Evolutionary conservation across 2,113 vertebrate species (phyloP).

Genomic region (Pomatorhinus ruficollis): DNA sequence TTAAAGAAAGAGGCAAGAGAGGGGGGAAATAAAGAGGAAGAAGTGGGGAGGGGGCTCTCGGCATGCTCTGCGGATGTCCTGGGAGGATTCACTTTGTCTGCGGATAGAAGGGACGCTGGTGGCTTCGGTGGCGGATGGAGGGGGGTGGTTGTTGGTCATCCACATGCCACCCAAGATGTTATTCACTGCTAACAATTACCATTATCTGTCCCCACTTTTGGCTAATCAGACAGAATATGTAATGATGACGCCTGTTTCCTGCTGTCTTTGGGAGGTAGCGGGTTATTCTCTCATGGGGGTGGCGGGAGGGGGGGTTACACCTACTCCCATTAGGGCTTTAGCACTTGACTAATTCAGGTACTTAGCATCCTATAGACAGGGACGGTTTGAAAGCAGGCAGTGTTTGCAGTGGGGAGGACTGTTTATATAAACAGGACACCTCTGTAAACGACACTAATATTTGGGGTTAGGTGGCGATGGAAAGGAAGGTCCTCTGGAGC

Average conservation of each 20-base stretch:
- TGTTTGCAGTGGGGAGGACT: slow-evolving; percentile 81
- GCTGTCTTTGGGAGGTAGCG: slow-evolving; percentile 83
- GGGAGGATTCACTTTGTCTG: slow-evolving; percentile 90
- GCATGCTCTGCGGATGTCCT: slow-evolving; percentile 64
- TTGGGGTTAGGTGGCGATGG: slow-evolving; percentile 67
- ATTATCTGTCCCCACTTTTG: slow-evolving; percentile 95
- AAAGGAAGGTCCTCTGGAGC: slow-evolving; percentile 43
- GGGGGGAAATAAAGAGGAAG: background rate
- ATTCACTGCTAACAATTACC: slow-evolving; percentile 97
- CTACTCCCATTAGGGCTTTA: slow-evolving; percentile 81
- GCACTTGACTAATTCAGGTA: slow-evolving; percentile 89
- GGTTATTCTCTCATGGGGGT: slow-evolving; percentile 74
- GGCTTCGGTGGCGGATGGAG: slow-evolving; percentile 70
- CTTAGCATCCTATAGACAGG: slow-evolving; percentile 80
- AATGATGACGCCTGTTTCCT: slow-evolving; percentile 95
- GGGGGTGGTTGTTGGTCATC: slow-evolving; percentile 82
- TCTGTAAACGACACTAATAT: slow-evolving; percentile 77
- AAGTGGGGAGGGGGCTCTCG: slow-evolving; percentile 11
- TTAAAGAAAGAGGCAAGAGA: background rate
- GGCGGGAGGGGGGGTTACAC: slow-evolving; percentile 75
- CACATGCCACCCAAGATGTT: slow-evolving; percentile 99
- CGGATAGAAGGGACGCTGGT: slow-evolving; percentile 82
- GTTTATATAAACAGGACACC: slow-evolving; percentile 90
- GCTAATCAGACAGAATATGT: slow-evolving; percentile 94
- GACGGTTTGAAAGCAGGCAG: slow-evolving; percentile 80